Evolutionary conservation across 2,888 invertebrate genomes (phyloP).

Genomic region (Eupithecia subfuscata): DNA sequence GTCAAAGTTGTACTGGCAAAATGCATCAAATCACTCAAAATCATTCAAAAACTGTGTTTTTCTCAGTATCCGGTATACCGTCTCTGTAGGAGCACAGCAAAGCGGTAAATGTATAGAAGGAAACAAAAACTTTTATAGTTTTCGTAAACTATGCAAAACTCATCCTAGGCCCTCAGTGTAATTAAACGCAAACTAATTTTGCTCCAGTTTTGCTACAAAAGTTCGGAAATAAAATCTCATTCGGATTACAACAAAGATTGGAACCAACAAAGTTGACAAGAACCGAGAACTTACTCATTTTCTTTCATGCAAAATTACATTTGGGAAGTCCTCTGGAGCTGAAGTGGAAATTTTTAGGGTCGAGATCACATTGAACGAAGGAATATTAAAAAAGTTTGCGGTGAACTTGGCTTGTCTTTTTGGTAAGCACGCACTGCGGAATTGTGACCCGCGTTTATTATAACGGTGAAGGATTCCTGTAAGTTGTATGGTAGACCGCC

Average conservation of each 20-base stretch:
- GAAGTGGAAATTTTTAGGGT: slow-evolving; percentile 69
- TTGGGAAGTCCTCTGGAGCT: slow-evolving; percentile 65
- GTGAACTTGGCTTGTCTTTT: slow-evolving; percentile 81
- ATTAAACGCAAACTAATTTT: slow-evolving; percentile 7
- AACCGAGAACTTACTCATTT: slow-evolving; percentile 74
- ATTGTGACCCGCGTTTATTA: neutral
- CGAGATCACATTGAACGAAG: slow-evolving; percentile 76
- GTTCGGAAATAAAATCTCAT: slow-evolving; percentile 21
- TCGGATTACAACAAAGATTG: slow-evolving; percentile 54
- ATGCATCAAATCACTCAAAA: neutral
- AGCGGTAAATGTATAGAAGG: neutral
- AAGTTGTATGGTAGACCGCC: neutral
- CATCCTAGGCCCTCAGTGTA: neutral
- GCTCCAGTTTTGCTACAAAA: neutral
- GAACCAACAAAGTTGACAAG: slow-evolving; percentile 64
- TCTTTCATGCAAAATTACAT: slow-evolving; percentile 81
- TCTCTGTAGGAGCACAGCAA: neutral
- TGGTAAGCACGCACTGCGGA: slow-evolving; percentile 35
- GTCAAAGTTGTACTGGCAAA: neutral
- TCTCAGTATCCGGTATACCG: neutral
- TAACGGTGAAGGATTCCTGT: neutral
- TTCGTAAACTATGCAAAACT: neutral
- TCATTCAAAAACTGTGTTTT: no score
- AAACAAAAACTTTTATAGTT: neutral
- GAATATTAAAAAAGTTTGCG: slow-evolving; percentile 82